These are phyloP conservation scores for Pseudoips prasinana DNA, from an alignment of 2,888 invertebrate genomes.

Conservation along the genomic window DNA sequence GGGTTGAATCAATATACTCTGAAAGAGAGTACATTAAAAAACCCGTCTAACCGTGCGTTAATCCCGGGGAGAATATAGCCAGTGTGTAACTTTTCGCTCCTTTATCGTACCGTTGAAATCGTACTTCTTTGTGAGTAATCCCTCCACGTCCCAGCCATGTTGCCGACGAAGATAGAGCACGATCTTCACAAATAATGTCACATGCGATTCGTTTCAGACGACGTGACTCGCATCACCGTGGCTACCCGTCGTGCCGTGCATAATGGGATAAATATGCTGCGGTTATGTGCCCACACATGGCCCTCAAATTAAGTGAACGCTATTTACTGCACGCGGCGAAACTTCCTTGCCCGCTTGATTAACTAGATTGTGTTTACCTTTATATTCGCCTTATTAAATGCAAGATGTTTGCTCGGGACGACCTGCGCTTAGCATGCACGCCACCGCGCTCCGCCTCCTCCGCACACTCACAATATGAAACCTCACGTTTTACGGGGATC, in stretches of 20 bases:
- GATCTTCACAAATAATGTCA: slow-evolving; percentile 83
- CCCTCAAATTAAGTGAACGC: slow-evolving; percentile 77
- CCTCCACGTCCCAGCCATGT: slow-evolving; percentile 78
- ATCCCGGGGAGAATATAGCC: slow-evolving; percentile 70
- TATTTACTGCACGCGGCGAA: slow-evolving; percentile 70
- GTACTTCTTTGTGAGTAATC: slow-evolving; percentile 81
- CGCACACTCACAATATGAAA: slow-evolving; percentile 28
- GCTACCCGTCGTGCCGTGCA: slow-evolving; percentile 72
- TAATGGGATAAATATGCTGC: slow-evolving; percentile 81
- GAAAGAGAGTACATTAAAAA: slow-evolving; percentile 43
- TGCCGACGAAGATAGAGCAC: slow-evolving; percentile 82
- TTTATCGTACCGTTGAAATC: slow-evolving; percentile 80
- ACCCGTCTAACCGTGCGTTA: slow-evolving; percentile 65
- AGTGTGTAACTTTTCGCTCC: slow-evolving; percentile 72
- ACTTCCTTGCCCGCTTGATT: slow-evolving; percentile 70
- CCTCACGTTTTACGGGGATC: slow-evolving; percentile 9
- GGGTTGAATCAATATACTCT: slow-evolving; percentile 21
- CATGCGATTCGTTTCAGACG: slow-evolving; percentile 81
- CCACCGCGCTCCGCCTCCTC: slow-evolving; percentile 13
- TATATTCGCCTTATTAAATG: slow-evolving; percentile 50
- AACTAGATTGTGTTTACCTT: slow-evolving; percentile 68
- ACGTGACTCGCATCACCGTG: slow-evolving; percentile 80
- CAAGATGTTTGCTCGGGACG: slow-evolving; percentile 39
- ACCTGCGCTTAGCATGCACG: slow-evolving; percentile 9
- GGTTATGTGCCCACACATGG: slow-evolving; percentile 78